phyloP scores from a whole-genome alignment of 2,888 invertebrate genomes.

The Drepana falcataria region DNA sequence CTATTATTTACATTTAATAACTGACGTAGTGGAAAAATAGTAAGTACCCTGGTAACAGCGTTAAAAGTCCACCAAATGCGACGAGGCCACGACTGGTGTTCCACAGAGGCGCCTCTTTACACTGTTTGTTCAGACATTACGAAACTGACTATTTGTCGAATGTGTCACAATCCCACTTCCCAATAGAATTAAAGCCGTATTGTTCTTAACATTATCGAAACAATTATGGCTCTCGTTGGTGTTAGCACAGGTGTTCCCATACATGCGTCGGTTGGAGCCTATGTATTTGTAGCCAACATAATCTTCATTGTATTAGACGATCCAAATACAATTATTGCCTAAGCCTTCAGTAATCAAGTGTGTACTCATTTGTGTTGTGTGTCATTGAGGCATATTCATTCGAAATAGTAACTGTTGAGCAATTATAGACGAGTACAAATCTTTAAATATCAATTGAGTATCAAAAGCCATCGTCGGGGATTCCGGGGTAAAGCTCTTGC shows the following conservation, averaged over 20 bases:
- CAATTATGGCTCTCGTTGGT: not conserved
- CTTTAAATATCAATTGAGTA: too few relatives aligned
- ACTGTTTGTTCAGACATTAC: not conserved
- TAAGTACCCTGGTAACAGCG: not conserved
- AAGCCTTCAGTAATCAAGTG: not conserved
- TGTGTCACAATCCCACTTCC: constrained; percentile 11
- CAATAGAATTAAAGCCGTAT: constrained; percentile 10
- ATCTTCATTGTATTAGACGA: not conserved
- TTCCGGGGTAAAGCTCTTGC: too few relatives aligned
- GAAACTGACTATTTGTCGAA: constrained; percentile 1
- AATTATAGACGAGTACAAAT: not conserved
- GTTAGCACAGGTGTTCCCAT: not conserved
- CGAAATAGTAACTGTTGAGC: not conserved
- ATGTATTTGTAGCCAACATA: not conserved
- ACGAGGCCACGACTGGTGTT: not conserved
- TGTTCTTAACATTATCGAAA: constrained; percentile 6
- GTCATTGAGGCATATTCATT: not conserved
- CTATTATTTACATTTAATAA: too few relatives aligned
- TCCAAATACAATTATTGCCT: not conserved
- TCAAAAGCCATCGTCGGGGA: too few relatives aligned
- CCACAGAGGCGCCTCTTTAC: not conserved
- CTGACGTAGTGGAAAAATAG: not conserved
- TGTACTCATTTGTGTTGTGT: not conserved
- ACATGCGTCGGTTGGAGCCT: not conserved
- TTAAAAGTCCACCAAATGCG: not conserved